Evolutionary conservation across 1,140 invertebrate species (phyloP), one percentile per base, ranked within the genome.

Genomic region (Hormaphis cornu): DNA sequence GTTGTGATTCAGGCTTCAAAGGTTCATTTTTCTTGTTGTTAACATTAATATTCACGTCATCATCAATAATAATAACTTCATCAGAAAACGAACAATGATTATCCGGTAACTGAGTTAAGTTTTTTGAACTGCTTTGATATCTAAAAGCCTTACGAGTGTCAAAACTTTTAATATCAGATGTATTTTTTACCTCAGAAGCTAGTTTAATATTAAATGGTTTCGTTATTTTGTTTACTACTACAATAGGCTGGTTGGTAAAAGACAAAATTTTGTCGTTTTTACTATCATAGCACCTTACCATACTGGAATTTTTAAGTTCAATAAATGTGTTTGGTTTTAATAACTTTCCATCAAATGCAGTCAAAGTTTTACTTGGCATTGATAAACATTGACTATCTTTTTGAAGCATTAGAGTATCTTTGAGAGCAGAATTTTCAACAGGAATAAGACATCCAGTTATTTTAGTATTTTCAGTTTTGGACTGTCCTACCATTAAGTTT

Each of bases 201-300:
- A 24, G 14, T 48, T 63, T 33, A 33, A 63, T 48, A 48, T 63
- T 63, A 14, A 35, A 63, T 1, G 59, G 59, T 63, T 48, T 63
- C 8, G 33, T 48, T 16, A 50, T 35, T 50, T 66, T 66, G 7
- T 66, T 66, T 8, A 66, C 44, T 20, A 66, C 44, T 14, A 66
- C 18, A 35, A 66, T 33, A 50, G 61, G 44, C 0, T 66, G 44
- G 14, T 66, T 66, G 6, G 14, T 8, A 50, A n/a, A 35, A 8
- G 59, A 48, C 18, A 66, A 9, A 1, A 35, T 16, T 48, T 50
- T 35, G 16, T 66, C 28, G 10, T 20, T 46, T 50, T 3, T 66
- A 10, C 6, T 9, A 33, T 50, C 61, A 35, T 48, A 4, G 16
- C 59, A 48, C n/a, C 10, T 50, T n/a, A n/a, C n/a, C 4, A 50